Percentiles rank a stretch among this genome's conserved stretches.
Conservation (phyloP, 2,888 invertebrate species). For the Oxyteleia sp. region DNA sequence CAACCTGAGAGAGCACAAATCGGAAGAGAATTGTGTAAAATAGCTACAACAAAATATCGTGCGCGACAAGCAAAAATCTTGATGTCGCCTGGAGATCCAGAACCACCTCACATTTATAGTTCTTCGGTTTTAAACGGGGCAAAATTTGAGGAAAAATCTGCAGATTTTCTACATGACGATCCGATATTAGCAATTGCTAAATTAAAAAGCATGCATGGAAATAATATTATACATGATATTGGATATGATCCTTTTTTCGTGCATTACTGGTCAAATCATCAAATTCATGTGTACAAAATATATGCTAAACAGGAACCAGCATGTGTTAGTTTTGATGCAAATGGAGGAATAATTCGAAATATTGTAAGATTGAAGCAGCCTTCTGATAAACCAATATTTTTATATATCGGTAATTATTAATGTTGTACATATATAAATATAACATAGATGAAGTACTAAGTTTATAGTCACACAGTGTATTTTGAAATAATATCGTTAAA, state of each 20-base stretch:
- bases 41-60: slow-evolving; percentile 1
- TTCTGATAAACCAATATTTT: background rate
- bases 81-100: slow-evolving; percentile 44
- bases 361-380: slow-evolving; percentile 19
- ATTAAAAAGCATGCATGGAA: slow-evolving; percentile 17
- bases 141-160: slow-evolving; percentile 8
- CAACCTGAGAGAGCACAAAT: background rate
- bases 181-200: slow-evolving; percentile 41
- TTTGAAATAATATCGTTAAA: too few relatives aligned
- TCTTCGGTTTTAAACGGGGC: slow-evolving; percentile 22
- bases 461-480: too few relatives aligned
- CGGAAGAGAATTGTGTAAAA: background rate
- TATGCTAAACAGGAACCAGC: slow-evolving; percentile 22
- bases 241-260: slow-evolving; percentile 63
- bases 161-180: slow-evolving; percentile 35
- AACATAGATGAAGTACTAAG: too few relatives aligned
- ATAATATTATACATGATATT: slow-evolving; percentile 47
- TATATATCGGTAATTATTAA: slow-evolving; percentile 13
- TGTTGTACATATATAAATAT: too few relatives aligned
- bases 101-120: slow-evolving; percentile 32
- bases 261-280: slow-evolving; percentile 64
- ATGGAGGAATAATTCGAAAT: slow-evolving; percentile 57
- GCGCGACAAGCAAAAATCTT: slow-evolving; percentile 24
- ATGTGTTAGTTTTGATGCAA: slow-evolving; percentile 64
- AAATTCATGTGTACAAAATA: slow-evolving; percentile 51